These are phyloP conservation scores for Pollenia amentaria DNA, from an alignment of 2,888 invertebrate genomes.

Conservation along the genomic window DNA sequence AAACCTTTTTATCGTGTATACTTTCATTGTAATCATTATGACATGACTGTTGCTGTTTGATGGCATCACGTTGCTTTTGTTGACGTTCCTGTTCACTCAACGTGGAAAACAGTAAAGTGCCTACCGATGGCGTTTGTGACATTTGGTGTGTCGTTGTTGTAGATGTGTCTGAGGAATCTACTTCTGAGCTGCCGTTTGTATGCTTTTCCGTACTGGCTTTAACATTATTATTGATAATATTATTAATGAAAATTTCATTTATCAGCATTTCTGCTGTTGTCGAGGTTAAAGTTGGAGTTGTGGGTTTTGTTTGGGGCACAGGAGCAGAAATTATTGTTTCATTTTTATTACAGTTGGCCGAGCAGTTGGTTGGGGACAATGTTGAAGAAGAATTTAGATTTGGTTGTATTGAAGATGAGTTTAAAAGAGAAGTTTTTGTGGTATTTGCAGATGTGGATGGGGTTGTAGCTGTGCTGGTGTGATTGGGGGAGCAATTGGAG, in stretches of 20 bases:
- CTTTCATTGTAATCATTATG: constrained; percentile 77
- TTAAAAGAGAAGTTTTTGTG: constrained; percentile 50
- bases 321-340: constrained; percentile 65
- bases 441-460: constrained; percentile 64
- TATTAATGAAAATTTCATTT: constrained; percentile 84
- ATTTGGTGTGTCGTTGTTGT: constrained; percentile 58
- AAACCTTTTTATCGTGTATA: constrained; percentile 80
- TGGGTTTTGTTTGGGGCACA: constrained; percentile 65
- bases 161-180: constrained; percentile 64
- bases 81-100: constrained; percentile 82
- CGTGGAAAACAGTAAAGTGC: constrained; percentile 81
- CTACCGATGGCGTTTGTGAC: constrained; percentile 77
- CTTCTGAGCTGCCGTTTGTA: constrained; percentile 70
- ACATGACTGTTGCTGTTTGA: constrained; percentile 58
- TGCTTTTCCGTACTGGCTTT: constrained; percentile 63
- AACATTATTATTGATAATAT: constrained; percentile 82
- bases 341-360: constrained; percentile 72
- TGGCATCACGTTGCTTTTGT: constrained; percentile 75
- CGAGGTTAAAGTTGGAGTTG: constrained; percentile 78
- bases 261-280: constrained; percentile 84
- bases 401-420: constrained; percentile 75
- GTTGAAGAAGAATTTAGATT: constrained; percentile 75
- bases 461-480: constrained; percentile 55
- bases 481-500: constrained; percentile 49
- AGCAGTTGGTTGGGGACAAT: constrained; percentile 62